Evolutionary conservation across 2,888 invertebrate genomes (phyloP), one percentile per base, ranked within the genome.

Genomic region (Acleris emargana): DNA sequence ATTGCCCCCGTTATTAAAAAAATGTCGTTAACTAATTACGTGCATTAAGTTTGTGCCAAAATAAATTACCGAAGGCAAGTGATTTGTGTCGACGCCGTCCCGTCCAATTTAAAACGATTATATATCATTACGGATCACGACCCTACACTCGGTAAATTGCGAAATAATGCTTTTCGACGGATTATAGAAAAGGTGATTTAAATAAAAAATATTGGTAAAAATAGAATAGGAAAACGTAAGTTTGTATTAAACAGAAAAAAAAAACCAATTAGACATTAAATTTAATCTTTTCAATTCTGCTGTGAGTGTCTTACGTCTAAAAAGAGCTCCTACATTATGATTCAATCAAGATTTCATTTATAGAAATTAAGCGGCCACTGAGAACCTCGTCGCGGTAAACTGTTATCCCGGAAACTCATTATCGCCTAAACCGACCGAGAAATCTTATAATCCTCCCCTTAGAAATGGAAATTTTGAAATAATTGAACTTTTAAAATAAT

Each of bases 321-420:
- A 60, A 54, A 61, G 20, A 55, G 25, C 20, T 18, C 42, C 43
- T 18, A 43, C 43, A 16, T 66, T 61, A 61, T 61, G 71, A 77
- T 72, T 74, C 71, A 76, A 73, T 74, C 68, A 67, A 71, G 72
- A 68, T 77, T 78, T 72, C 71, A 75, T 81, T 82, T 83, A 83
- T 79, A 81, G 80, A 77, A 84, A 86, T 80, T 82, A 82, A 82
- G 83, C 83, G 79, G 79, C 78, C 75, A 72, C 73, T 75, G 76
- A 77, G 76, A 81, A 83, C 77, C 83, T 81, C 80, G 80, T 86
- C 81, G 77, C 82, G 73, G 79, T 83, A 86, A 88, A 89, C 87
- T 86, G 87, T 83, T 87, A 85, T 83, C 82, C 82, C 81, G 83
- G 83, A 89, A 89, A 88, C 87, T 91, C 88, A 91, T 91, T 91